These are phyloP conservation scores for Prionailurus viverrinus DNA, from an alignment of 2,113 vertebrate genomes.

Conservation along the genomic window DNA sequence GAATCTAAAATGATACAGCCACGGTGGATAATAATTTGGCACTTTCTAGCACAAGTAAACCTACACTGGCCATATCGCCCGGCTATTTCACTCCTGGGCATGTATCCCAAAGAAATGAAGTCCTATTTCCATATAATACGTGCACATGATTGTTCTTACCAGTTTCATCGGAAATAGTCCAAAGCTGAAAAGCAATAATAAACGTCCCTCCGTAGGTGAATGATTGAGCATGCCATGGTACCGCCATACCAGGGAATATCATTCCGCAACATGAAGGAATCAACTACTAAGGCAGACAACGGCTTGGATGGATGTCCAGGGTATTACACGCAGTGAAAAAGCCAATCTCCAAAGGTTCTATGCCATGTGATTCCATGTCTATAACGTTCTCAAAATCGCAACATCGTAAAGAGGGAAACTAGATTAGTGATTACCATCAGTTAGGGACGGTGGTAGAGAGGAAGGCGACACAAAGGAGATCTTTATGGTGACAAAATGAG, in stretches of 20 bases:
- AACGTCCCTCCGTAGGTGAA: background rate
- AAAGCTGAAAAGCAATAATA: background rate
- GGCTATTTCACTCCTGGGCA: background rate
- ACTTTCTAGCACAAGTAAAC: background rate
- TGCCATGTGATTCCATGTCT: background rate
- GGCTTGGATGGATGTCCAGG: background rate
- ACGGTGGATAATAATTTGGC: background rate
- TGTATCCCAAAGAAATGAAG: background rate
- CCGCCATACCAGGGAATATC: background rate
- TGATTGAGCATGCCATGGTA: background rate
- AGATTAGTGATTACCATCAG: background rate
- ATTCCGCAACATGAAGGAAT: background rate
- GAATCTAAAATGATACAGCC: background rate
- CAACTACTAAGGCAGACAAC: background rate
- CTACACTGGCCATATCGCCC: background rate
- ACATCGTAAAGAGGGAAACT: background rate
- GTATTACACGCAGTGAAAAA: background rate
- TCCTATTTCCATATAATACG: background rate
- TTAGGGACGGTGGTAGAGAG: background rate
- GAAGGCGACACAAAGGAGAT: background rate
- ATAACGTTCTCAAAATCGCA: background rate
- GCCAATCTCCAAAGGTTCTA: background rate
- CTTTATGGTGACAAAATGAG: background rate
- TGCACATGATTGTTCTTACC: too few species aligned
- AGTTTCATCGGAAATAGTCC: background rate